Evolutionary conservation across 2,113 vertebrate genomes (phyloP).

Genomic region (Datnioides undecimradiatus): DNA sequence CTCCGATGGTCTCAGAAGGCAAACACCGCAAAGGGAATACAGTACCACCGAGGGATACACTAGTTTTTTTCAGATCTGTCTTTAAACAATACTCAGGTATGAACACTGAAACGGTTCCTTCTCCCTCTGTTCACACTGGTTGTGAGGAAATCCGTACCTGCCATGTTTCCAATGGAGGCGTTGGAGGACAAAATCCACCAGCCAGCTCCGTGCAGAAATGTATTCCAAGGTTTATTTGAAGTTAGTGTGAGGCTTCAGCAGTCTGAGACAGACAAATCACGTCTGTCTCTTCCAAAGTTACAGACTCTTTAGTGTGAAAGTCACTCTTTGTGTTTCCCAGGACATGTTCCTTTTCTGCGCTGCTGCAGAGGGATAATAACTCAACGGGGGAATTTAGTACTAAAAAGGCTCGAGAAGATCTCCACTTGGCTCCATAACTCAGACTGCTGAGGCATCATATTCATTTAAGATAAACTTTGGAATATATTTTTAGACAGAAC

Average conservation of each 20-base stretch:
- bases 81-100: not conserved
- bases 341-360: not conserved
- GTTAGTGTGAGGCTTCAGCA: not conserved
- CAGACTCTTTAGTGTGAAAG: not conserved
- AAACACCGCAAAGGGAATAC: slow-evolving; percentile 16
- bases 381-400: not conserved
- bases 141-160: not conserved
- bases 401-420: not conserved
- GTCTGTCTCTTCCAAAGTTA: not conserved
- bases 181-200: not conserved
- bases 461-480: not conserved
- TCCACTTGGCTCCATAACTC: not conserved
- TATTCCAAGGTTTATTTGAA: not conserved
- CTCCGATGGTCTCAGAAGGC: slow-evolving; percentile 48
- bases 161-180: not conserved
- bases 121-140: not conserved
- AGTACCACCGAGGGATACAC: not conserved
- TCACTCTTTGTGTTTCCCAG: not conserved
- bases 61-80: not conserved
- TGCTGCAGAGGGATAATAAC: not conserved
- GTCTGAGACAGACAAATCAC: not conserved
- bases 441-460: not conserved
- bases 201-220: not conserved
- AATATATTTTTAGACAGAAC: not conserved
- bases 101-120: not conserved